phyloP scores from a whole-genome alignment of 2,888 invertebrate species.

The Crioceris asparagi region DNA sequence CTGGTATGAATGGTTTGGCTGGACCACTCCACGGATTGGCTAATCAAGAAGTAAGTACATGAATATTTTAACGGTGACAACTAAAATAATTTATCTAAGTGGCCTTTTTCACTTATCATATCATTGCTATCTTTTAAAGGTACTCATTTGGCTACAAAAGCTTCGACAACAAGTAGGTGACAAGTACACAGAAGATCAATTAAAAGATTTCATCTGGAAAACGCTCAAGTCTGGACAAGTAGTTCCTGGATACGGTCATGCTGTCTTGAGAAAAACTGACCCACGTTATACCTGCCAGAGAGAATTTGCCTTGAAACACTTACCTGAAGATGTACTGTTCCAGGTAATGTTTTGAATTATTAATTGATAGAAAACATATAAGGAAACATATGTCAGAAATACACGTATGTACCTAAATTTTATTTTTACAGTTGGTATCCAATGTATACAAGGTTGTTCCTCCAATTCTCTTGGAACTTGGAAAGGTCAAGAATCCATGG shows the following conservation, averaged over 20 bases:
- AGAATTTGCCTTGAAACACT: constrained; percentile 86
- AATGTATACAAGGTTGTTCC: constrained; percentile 88
- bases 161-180: constrained; percentile 77
- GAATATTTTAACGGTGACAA: too few relatives aligned
- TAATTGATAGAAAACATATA: constrained; percentile 1
- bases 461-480: constrained; percentile 81
- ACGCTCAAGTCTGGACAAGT: constrained; percentile 92
- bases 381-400: background rate
- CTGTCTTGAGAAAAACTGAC: constrained; percentile 91
- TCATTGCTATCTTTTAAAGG: constrained; percentile 46
- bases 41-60: constrained; percentile 70
- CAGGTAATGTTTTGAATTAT: constrained; percentile 41
- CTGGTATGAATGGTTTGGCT: constrained; percentile 88
- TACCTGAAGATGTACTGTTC: constrained; percentile 86
- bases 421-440: constrained; percentile 58
- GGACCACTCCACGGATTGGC: constrained; percentile 94
- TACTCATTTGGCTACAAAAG: constrained; percentile 88
- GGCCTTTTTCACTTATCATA: too few relatives aligned
- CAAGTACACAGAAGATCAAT: constrained; percentile 75
- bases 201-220: constrained; percentile 96
- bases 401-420: background rate
- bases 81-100: too few relatives aligned
- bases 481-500: constrained; percentile 97
- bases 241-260: constrained; percentile 95
- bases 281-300: constrained; percentile 86